These are phyloP conservation scores for Leucoraja ocellata DNA, from an alignment of 2,797 vertebrate genomes.

Conservation along the genomic window DNA sequence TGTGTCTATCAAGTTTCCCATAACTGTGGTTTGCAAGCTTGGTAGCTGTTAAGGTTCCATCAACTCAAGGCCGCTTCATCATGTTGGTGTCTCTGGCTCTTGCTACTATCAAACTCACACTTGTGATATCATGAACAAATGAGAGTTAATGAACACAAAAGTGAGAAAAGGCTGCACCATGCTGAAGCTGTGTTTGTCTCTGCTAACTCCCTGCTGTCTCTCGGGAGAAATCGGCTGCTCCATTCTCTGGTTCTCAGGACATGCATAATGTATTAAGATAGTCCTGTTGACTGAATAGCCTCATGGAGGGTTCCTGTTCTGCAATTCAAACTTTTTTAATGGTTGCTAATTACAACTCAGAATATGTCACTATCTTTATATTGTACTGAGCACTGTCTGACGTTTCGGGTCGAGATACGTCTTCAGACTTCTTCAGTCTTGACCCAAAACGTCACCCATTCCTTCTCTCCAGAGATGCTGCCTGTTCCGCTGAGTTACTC, in stretches of 20 bases:
- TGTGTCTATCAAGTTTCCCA: neutral
- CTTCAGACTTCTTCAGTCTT: too few species aligned
- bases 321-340: neutral
- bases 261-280: conserved; percentile 22
- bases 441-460: too few species aligned
- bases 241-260: neutral
- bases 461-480: too few species aligned
- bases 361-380: neutral
- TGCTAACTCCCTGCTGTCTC: conserved; percentile 1
- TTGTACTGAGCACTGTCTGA: neutral
- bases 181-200: conserved; percentile 18
- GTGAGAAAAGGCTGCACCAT: conserved; percentile 8
- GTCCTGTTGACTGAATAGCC: neutral
- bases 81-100: neutral
- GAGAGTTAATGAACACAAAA: conserved; percentile 11
- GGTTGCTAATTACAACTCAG: neutral
- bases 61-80: neutral
- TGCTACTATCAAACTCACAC: neutral
- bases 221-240: neutral
- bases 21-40: neutral
- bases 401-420: too few species aligned
- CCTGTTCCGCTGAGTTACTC: too few species aligned
- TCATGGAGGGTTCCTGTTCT: neutral
- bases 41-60: neutral
- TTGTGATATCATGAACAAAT: conserved; percentile 9